Conservation (phyloP, 2,113 vertebrate genomes). For the Entomyzon cyanotis region DNA sequence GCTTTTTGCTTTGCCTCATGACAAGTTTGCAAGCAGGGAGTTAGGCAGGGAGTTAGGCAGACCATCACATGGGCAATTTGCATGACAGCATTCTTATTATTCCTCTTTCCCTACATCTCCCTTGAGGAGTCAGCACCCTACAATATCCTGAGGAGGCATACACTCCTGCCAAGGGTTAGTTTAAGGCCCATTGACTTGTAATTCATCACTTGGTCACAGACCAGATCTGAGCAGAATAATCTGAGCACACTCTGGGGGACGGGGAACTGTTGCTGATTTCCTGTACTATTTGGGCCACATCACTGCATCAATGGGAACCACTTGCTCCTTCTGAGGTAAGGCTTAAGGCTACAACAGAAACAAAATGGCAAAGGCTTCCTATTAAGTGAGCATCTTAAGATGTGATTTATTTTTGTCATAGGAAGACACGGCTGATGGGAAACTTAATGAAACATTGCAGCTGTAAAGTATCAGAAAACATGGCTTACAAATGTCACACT, state of each 20-base stretch:
- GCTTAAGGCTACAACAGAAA: background rate
- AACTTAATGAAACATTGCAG: background rate
- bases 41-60: background rate
- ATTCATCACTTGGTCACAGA: background rate
- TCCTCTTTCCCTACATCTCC: background rate
- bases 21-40: background rate
- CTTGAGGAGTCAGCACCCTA: background rate
- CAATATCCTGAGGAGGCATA: background rate
- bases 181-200: background rate
- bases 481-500: background rate
- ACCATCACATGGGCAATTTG: accelerated
- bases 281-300: background rate
- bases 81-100: background rate
- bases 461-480: background rate
- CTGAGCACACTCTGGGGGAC: accelerated
- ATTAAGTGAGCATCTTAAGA: background rate
- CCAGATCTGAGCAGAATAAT: background rate
- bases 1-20: background rate
- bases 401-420: background rate
- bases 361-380: background rate
- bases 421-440: background rate
- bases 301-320: background rate
- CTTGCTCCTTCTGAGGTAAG: background rate
- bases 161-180: background rate
- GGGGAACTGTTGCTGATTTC: background rate